Evolutionary conservation across 2,113 vertebrate species (phyloP), one percentile per base, ranked within the genome.

Genomic region (Pleuronectes platessa): DNA sequence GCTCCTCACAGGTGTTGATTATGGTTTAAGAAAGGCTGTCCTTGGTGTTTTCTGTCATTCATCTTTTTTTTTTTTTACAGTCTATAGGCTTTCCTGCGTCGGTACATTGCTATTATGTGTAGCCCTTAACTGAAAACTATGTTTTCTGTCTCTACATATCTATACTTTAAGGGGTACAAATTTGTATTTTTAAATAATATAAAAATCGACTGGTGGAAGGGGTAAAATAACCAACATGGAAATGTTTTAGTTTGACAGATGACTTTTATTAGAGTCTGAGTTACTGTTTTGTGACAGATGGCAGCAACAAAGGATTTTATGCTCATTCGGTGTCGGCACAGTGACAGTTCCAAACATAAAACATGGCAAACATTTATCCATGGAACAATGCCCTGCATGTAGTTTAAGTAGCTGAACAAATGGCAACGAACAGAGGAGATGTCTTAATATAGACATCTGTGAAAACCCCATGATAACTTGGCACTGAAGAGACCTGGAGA

Each of bases 171-270:
- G 23, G 40, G 35, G 14, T 26, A 68, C 23, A 5, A 69, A 61
- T 60, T 17, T 31, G 23, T 79, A 15, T 47, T 24, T 35, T 18
- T 0, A 0, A 49, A 63, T 15, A 40, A 78, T 53, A 18, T 71
- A n/a, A 31, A 67, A 55, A 55, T 74, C 56, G 42, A 60, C 51
- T 31, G 4, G n/a, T 51, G 24, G 69, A 70, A 70, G 66, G 31
- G 23, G 66, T 20, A 67, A 42, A 71, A 71, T 76, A 35, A 75
- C 58, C 35, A 54, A 54, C 31, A 49, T 68, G 42, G 69, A 66
- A 73, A 65, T 65, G 20, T 54, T 62, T 69, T 49, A 55, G 21
- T 81, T 66, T 31, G 51, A 31, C 37, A n/a, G 63, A 73, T 65
- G 23, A 27, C 24, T 76, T 76, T 64, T 45, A 64, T 18, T 84